A percentile compares a stretch with the other conserved stretches of the same genome.
Evolutionary conservation across 1,140 invertebrate genomes (phyloP).

Genomic region (Camponotus floridanus): DNA sequence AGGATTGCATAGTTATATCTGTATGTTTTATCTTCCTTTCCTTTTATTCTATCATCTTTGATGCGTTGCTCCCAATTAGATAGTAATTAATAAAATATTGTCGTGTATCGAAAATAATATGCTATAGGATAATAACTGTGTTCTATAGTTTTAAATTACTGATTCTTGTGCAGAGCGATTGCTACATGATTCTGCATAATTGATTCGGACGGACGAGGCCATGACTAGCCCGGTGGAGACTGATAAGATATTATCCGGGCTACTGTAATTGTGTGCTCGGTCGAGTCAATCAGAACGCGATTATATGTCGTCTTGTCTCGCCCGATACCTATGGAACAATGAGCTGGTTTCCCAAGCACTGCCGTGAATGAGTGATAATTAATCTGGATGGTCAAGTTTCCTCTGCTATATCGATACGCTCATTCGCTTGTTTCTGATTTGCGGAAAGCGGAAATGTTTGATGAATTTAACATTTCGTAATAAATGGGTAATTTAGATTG

Average conservation of each 20-base stretch:
- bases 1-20: conserved; percentile 64
- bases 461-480: conserved; percentile 11
- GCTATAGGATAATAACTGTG: not conserved
- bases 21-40: conserved; percentile 34
- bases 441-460: conserved; percentile 23
- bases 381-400: conserved; percentile 11
- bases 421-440: not conserved
- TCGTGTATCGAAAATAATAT: conserved; percentile 32
- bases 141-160: conserved; percentile 25
- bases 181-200: conserved; percentile 59
- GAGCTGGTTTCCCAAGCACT: conserved; percentile 37
- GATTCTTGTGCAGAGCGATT: conserved; percentile 46
- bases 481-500: not conserved
- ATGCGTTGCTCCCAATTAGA: conserved; percentile 48
- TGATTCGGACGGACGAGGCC: conserved; percentile 46
- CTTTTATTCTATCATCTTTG: not conserved
- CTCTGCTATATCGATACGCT: conserved; percentile 2
- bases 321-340: conserved; percentile 53
- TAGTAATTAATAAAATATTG: conserved; percentile 43
- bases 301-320: conserved; percentile 62
- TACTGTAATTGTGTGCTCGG: conserved; percentile 61
- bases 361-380: conserved; percentile 27
- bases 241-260: conserved; percentile 66
- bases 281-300: conserved; percentile 63
- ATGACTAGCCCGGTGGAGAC: conserved; percentile 4